These are phyloP conservation scores for Ornithoptera alexandrae DNA, from an alignment of 2,888 invertebrate species.

Conservation along the genomic window DNA sequence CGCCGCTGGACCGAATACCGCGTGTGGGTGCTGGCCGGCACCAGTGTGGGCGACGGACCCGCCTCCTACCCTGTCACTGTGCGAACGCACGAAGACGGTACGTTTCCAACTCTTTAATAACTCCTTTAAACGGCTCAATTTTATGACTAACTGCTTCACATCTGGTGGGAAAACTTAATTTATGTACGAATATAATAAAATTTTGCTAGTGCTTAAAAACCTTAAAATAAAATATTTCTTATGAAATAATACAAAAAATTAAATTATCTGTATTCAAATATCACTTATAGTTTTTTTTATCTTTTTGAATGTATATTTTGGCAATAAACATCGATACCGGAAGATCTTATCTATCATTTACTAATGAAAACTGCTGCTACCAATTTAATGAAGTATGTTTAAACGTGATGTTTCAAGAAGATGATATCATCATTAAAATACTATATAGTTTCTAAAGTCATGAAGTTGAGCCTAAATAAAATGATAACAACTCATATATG, in stretches of 20 bases:
- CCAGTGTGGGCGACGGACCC: slow-evolving; percentile 97
- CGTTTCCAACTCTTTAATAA: slow-evolving; percentile 74
- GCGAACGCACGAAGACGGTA: slow-evolving; percentile 99
- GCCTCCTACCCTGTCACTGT: slow-evolving; percentile 94
- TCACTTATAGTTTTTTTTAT: too few species aligned
- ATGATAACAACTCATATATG: slow-evolving; percentile 43
- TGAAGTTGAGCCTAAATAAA: slow-evolving; percentile 57
- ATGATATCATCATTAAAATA: background rate
- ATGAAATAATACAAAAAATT: too few species aligned
- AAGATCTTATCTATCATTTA: too few species aligned
- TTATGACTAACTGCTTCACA: slow-evolving; percentile 38
- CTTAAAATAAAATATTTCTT: too few species aligned
- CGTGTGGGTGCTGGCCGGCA: slow-evolving; percentile 97
- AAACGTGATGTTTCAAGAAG: too few species aligned
- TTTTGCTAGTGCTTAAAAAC: too few species aligned
- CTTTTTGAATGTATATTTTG: too few species aligned
- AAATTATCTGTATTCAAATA: too few species aligned
- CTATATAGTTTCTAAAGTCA: slow-evolving; percentile 37
- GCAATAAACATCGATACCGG: too few species aligned
- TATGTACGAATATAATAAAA: too few species aligned
- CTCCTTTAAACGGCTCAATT: slow-evolving; percentile 43
- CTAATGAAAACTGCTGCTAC: too few species aligned
- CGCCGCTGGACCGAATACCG: slow-evolving; percentile 97
- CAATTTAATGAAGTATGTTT: background rate
- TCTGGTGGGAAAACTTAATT: too few species aligned